A percentile compares a stretch with the other conserved stretches of the same genome.
Conservation (phyloP, 2,797 vertebrate genomes). For the Taenioides sp. region DNA sequence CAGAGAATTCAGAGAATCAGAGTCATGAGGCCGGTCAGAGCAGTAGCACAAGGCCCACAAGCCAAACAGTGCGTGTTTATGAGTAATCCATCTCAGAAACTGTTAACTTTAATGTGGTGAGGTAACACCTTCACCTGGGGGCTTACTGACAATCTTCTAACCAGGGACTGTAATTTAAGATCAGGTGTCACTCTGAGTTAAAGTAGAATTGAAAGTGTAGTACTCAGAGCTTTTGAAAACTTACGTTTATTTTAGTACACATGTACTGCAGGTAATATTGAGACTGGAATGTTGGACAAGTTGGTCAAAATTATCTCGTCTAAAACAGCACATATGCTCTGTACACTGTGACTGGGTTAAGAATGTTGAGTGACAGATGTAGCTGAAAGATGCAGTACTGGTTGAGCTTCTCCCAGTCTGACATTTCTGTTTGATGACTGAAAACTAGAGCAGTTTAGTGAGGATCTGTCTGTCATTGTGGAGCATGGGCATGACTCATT, state of each 20-base stretch:
- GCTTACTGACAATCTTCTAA: background rate
- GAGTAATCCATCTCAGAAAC: slow-evolving; percentile 20
- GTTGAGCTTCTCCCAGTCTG: slow-evolving; percentile 40
- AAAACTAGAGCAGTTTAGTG: slow-evolving; percentile 33
- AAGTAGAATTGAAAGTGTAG: no score
- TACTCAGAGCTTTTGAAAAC: no score
- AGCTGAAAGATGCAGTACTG: slow-evolving; percentile 16
- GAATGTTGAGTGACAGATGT: slow-evolving; percentile 12
- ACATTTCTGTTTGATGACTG: slow-evolving; percentile 33
- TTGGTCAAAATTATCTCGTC: background rate
- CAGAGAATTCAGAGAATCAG: background rate
- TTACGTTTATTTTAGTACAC: no score
- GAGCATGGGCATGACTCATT: background rate
- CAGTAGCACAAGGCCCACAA: background rate
- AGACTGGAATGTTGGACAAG: background rate
- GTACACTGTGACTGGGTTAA: background rate
- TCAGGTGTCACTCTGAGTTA: background rate
- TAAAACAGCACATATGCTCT: background rate
- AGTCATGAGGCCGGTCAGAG: slow-evolving; percentile 6
- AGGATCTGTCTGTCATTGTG: background rate
- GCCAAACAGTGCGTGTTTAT: background rate
- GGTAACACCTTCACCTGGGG: background rate
- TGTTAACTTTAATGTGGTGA: background rate
- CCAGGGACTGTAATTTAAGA: background rate
- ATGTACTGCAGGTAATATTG: background rate